These are phyloP conservation scores for Planiliza haematocheilus DNA, from an alignment of 2,113 vertebrate genomes.

Conservation along the genomic window DNA sequence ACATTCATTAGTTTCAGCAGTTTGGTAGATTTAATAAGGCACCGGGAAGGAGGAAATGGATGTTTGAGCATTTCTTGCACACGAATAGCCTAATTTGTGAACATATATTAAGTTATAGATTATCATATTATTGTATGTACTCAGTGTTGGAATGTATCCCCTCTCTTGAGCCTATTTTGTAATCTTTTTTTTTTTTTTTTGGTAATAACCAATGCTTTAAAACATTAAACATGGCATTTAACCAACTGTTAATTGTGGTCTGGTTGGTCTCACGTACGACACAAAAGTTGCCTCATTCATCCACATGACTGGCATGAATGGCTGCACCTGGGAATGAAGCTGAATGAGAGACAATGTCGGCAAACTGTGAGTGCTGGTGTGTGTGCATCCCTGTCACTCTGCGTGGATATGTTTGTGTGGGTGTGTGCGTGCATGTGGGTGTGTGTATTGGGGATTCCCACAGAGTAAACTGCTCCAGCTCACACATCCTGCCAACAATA, in stretches of 20 bases:
- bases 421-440: slow-evolving; percentile 30
- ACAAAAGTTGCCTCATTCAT: background rate
- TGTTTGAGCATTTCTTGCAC: slow-evolving; percentile 62
- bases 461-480: slow-evolving; percentile 76
- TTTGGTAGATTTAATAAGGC: slow-evolving; percentile 10
- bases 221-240: slow-evolving; percentile 82
- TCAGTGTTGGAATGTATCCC: slow-evolving; percentile 73
- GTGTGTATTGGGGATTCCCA: slow-evolving; percentile 80
- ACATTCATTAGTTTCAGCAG: slow-evolving; percentile 13
- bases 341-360: slow-evolving; percentile 58
- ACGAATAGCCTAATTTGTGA: slow-evolving; percentile 47
- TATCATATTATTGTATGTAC: slow-evolving; percentile 67
- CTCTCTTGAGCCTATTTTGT: slow-evolving; percentile 79
- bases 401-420: slow-evolving; percentile 7
- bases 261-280: slow-evolving; percentile 34
- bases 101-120: slow-evolving; percentile 60
- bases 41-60: slow-evolving; percentile 12
- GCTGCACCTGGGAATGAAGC: slow-evolving; percentile 55
- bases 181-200: slow-evolving; percentile 72
- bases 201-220: slow-evolving; percentile 75
- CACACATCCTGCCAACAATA: slow-evolving; percentile 83
- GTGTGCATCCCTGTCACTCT: slow-evolving; percentile 20
- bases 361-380: slow-evolving; percentile 27
- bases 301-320: slow-evolving; percentile 15
- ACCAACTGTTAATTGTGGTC: slow-evolving; percentile 46